Base-by-base conservation (phyloP, 2,888 invertebrate species). In the Drosophila barbarae region DNA sequence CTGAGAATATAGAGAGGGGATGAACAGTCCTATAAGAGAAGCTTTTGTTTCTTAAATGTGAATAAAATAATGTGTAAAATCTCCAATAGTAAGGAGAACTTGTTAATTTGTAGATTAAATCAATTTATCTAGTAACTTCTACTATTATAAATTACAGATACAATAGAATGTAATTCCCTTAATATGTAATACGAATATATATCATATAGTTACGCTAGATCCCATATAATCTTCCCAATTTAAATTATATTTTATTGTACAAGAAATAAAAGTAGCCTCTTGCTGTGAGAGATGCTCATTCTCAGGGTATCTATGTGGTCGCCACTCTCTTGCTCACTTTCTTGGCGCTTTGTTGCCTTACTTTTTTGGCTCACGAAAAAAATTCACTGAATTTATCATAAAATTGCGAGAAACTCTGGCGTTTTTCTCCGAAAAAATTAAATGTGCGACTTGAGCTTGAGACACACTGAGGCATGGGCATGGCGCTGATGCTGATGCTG, bases 341-440 rank as follows among this genome's bases (percentile, higher is more conserved):
- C 41, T 15, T 9, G 36, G 15, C 42, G 15, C 42, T 38, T 46
- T 36, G 36, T 35, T 58, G 58, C 15, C 44, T 52, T 47, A 28
- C 52, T 66, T 46, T 65, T 54, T 61, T 54, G 53, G 54, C 44
- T 35, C 65, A 55, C 65, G 72, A 71, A 72, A 64, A 85, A 85
- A 85, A 86, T 87, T 86, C 87, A 81, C 74, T 85, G 86, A 87
- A 87, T 87, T 86, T 84, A 83, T 82, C 85, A 83, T 80, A 81
- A 86, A 87, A 87, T 87, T 86, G 87, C 87, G 84, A 87, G 87
- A 87, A 87, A 87, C 83, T 76, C 72, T 74, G 77, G 71, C 77
- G 75, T 81, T 86, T 86, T 87, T 87, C 87, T 78, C 69, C 71
- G 87, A 87, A 87, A 26, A 79, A 86, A 77, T 83, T 78, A 83